Conservation (phyloP, 2,113 vertebrate species). For the Silurus asotus region DNA sequence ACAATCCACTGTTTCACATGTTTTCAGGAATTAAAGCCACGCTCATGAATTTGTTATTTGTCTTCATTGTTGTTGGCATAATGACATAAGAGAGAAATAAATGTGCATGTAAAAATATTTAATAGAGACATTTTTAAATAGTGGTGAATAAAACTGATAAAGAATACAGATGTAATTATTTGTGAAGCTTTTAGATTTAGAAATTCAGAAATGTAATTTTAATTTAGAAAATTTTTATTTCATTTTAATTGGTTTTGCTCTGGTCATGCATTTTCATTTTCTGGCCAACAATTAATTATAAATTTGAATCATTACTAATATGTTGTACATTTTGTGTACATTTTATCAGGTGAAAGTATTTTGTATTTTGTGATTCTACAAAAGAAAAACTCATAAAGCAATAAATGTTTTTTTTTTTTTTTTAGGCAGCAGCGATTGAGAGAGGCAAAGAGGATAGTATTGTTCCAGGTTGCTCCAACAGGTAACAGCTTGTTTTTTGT, state of each 20-base stretch:
- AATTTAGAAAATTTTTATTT: no score
- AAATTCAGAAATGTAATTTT: no score
- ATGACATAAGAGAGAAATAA: no score
- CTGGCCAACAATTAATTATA: neutral
- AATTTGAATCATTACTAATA: neutral
- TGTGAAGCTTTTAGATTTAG: no score
- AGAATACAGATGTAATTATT: no score
- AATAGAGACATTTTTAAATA: no score
- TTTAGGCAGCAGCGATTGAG: neutral
- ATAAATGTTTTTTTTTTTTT: neutral
- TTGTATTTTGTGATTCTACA: neutral
- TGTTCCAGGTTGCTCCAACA: constrained; percentile 4
- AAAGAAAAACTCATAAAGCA: neutral
- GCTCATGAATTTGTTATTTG: no score
- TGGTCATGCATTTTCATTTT: neutral
- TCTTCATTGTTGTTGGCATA: no score
- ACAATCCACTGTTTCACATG: no score
- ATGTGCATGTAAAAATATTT: no score
- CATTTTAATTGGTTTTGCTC: neutral
- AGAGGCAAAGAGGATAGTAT: neutral
- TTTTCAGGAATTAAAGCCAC: no score
- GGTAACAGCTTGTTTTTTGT: neutral
- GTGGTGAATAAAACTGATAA: no score
- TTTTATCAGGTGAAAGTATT: neutral
- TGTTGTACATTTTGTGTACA: neutral